Base-by-base conservation (phyloP, 2,113 vertebrate genomes). In the Phainopepla nitens region DNA sequence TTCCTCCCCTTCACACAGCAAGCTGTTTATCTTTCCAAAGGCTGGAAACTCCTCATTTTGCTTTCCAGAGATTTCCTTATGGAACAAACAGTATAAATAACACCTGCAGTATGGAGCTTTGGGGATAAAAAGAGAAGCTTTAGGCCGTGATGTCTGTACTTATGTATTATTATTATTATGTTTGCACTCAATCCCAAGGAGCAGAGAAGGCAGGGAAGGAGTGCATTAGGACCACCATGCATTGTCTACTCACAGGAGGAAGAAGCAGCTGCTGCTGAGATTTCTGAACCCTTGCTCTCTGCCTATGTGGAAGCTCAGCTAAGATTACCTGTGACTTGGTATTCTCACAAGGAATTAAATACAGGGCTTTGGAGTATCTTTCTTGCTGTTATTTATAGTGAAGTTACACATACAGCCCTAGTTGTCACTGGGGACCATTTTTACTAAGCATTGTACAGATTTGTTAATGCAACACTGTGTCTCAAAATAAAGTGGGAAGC, bases 1-100 rank as follows among this genome's bases (percentile, higher is more conserved):
- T 66, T 87, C 29, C 35, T 61, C 27, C 33, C 53, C 23, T 57
- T 69, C 76, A 22, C 57, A 85, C 27, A 77, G 62, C 64, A 88
- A 93, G 82, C 66, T 89, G 76, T 76, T 89, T 47, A 35, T 70
- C 71, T 80, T 80, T 70, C 57, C n/a, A 29, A 86, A 88, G 70
- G 54, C 66, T 91, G 70, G 29, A 82, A 91, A 87, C 50, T 45
- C 93, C 88, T 78, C 6, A 5, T 73, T 77, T 84, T 29, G 36
- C 85, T 90, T 90, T 65, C 76, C 71, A 80, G 54, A 72, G 27
- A 65, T 90, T 79, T 50, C 85, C 60, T 93, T 44, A 73, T 2
- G 7, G 64, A 80, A 62, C 75, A 88, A 82, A 61, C 45, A 62
- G 47, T 58, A 54, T 86, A 85, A 96, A 91, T 78, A 90, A 65